Evolutionary conservation across 2,888 invertebrate species (phyloP).

Genomic region (Torymus auratus): DNA sequence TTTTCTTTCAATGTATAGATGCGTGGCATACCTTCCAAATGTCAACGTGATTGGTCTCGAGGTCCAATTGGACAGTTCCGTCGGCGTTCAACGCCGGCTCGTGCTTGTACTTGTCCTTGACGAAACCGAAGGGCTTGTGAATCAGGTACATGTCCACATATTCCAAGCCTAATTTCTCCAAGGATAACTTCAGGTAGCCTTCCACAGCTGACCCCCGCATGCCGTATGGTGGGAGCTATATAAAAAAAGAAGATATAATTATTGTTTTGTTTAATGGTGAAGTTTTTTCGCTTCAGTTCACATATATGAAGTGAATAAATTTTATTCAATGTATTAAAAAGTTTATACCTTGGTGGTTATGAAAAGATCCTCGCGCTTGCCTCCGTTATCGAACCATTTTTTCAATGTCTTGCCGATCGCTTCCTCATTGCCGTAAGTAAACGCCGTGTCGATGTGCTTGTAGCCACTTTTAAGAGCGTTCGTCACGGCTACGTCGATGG

Average conservation of each 20-base stretch:
- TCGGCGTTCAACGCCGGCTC: slow-evolving; percentile 79
- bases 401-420: slow-evolving; percentile 84
- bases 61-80: slow-evolving; percentile 81
- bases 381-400: slow-evolving; percentile 82
- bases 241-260: neutral
- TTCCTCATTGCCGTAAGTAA: slow-evolving; percentile 87
- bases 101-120: slow-evolving; percentile 78
- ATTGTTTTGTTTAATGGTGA: too few relatives aligned
- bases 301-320: neutral
- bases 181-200: slow-evolving; percentile 82
- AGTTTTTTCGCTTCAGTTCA: neutral
- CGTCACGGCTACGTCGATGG: slow-evolving; percentile 81
- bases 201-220: slow-evolving; percentile 83
- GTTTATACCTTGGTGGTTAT: slow-evolving; percentile 86
- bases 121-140: slow-evolving; percentile 86
- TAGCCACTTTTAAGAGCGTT: slow-evolving; percentile 85
- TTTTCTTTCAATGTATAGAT: too few relatives aligned
- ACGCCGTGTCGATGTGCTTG: slow-evolving; percentile 88
- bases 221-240: slow-evolving; percentile 83
- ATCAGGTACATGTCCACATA: slow-evolving; percentile 89
- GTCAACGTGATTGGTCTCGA: slow-evolving; percentile 81
- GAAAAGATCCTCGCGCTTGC: slow-evolving; percentile 85
- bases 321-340: neutral
- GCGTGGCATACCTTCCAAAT: slow-evolving; percentile 83
- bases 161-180: slow-evolving; percentile 81